Conservation (phyloP, 1,140 invertebrate species). For the Radopholus similis region DNA sequence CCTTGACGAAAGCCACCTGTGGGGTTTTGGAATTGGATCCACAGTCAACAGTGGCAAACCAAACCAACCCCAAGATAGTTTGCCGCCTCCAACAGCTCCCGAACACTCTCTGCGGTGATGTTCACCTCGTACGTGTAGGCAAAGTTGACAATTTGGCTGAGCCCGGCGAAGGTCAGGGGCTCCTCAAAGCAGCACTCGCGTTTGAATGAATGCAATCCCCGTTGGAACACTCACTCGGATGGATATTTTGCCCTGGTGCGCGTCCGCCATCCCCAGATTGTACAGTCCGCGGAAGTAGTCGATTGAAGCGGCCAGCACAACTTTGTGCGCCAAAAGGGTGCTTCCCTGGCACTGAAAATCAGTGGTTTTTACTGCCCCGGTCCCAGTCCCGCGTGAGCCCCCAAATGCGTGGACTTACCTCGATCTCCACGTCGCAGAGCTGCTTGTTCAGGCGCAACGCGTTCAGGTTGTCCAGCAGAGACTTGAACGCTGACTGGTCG, state of each 20-base stretch:
- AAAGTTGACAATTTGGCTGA: conserved; percentile 19
- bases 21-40: background rate
- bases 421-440: conserved; percentile 22
- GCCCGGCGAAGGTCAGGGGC: background rate
- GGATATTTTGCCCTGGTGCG: background rate
- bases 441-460: background rate
- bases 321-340: conserved; percentile 8
- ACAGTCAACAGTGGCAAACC: background rate
- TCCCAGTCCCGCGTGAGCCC: background rate
- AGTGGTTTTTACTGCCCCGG: background rate
- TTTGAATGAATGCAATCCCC: background rate
- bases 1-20: conserved; percentile 15
- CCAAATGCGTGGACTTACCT: conserved; percentile 2
- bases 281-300: conserved; percentile 15
- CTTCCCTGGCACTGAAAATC: conserved; percentile 7
- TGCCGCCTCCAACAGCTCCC: conserved; percentile 10
- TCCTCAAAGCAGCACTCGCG: background rate
- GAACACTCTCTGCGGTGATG: conserved; percentile 5
- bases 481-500: background rate
- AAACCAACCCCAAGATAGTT: conserved; percentile 18
- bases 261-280: conserved; percentile 15
- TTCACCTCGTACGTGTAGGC: conserved; percentile 8
- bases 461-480: conserved; percentile 7
- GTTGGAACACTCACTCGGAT: conserved; percentile 3
- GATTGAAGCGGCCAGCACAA: conserved; percentile 13